Conservation (phyloP, 2,113 vertebrate species). For the Meleagris gallopavo region DNA sequence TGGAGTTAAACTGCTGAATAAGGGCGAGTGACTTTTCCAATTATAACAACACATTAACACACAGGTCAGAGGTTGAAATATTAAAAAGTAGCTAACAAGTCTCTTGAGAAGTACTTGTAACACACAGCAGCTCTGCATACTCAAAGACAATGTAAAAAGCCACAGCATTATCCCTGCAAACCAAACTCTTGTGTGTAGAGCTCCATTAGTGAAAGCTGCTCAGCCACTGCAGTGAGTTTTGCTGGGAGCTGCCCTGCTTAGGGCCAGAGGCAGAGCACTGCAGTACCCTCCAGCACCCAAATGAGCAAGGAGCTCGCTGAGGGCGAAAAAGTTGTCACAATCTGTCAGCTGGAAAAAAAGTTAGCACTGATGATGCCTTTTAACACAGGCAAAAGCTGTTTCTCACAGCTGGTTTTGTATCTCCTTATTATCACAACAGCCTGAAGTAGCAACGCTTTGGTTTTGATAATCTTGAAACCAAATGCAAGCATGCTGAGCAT, state of each 20-base stretch:
- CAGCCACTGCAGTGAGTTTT: neutral
- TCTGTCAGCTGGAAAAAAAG: neutral
- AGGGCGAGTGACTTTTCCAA: constrained; percentile 56
- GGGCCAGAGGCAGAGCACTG: neutral
- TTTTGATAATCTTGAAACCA: neutral
- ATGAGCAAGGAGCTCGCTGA: neutral
- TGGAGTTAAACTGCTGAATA: constrained; percentile 57
- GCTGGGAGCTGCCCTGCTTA: neutral
- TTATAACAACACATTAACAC: constrained; percentile 62
- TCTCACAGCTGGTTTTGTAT: neutral
- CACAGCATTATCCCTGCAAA: constrained; percentile 29
- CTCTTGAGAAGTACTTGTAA: constrained; percentile 35
- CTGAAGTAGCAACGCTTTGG: neutral
- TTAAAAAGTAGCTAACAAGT: constrained; percentile 49
- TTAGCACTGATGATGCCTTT: neutral
- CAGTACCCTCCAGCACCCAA: neutral
- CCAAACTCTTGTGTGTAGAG: neutral
- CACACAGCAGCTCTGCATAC: constrained; percentile 32
- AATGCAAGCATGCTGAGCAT: neutral
- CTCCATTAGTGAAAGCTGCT: constrained; percentile 34
- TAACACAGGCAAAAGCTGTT: neutral
- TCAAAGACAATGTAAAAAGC: constrained; percentile 52
- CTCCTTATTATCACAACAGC: neutral
- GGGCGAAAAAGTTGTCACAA: neutral
- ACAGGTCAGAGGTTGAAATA: constrained; percentile 45